A percentile compares a stretch with the other conserved stretches of the same genome.
These are phyloP conservation scores for Ardeotis arabs DNA, from an alignment of 2,113 vertebrate genomes.

Conservation along the genomic window DNA sequence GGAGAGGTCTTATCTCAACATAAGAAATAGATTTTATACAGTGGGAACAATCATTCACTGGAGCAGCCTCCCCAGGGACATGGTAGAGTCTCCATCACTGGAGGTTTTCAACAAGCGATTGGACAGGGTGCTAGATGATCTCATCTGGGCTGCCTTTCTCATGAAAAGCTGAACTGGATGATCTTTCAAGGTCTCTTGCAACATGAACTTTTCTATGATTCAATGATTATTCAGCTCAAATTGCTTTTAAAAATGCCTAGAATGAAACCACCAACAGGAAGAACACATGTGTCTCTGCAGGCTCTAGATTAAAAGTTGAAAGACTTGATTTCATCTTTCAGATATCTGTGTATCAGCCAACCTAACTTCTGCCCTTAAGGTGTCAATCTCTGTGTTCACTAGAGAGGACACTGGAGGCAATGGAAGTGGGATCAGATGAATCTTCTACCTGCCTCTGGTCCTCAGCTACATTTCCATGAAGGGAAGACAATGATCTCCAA, in stretches of 20 bases:
- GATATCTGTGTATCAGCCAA: background rate
- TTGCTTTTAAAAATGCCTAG: background rate
- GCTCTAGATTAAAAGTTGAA: background rate
- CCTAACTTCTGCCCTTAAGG: background rate
- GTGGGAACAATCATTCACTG: background rate
- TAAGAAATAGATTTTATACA: background rate
- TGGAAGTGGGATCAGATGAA: background rate
- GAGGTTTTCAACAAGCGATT: background rate
- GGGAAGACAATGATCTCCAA: background rate
- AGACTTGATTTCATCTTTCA: background rate
- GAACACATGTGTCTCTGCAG: background rate
- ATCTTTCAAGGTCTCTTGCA: background rate
- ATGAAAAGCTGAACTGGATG: background rate
- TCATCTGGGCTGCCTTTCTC: background rate
- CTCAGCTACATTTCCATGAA: background rate
- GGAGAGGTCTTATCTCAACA: background rate
- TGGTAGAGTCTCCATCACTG: too few species aligned
- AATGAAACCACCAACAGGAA: background rate
- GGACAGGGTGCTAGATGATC: background rate
- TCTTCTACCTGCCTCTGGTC: background rate
- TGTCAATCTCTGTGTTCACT: background rate
- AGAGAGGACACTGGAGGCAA: rapidly evolving
- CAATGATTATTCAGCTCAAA: background rate
- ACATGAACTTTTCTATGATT: background rate
- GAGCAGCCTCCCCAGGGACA: background rate